Evolutionary conservation across 2,113 vertebrate genomes (phyloP).

Genomic region (Dasyornis broadbenti): DNA sequence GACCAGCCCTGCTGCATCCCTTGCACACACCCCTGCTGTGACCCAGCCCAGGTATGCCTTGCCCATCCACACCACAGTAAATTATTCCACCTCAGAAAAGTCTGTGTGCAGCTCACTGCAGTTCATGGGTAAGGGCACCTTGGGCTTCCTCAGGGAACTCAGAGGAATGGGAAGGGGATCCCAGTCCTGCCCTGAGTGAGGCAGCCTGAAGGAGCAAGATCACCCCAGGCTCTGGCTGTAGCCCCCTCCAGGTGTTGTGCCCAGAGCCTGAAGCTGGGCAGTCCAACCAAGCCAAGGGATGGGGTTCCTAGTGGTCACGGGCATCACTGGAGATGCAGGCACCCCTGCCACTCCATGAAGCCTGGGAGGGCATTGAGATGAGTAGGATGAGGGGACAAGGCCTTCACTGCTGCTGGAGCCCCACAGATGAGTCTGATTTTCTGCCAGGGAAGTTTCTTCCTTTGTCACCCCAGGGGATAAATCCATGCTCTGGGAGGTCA

Average conservation of each 20-base stretch:
- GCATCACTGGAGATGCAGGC: neutral
- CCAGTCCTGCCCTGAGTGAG: neutral
- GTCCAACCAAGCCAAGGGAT: neutral
- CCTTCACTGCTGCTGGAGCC: neutral
- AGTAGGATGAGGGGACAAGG: too few species aligned
- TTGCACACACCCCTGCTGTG: accelerated
- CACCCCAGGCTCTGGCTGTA: neutral
- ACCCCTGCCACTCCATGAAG: neutral
- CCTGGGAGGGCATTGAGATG: neutral
- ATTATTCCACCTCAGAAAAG: neutral
- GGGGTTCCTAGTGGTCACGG: neutral
- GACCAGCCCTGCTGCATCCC: neutral
- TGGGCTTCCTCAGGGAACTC: neutral
- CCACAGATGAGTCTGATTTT: neutral
- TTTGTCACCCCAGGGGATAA: accelerated
- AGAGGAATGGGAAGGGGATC: neutral
- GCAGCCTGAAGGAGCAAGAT: accelerated
- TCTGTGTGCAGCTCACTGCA: neutral
- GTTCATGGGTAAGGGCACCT: neutral
- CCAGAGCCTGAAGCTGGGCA: neutral
- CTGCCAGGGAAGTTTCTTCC: neutral
- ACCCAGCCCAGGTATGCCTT: neutral
- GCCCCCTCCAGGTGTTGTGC: accelerated
- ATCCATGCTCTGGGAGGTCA: neutral
- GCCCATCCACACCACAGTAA: neutral